A percentile compares a stretch with the other conserved stretches of the same genome.
phyloP scores from a whole-genome alignment of 2,797 vertebrate species.

The Sardinella longiceps region DNA sequence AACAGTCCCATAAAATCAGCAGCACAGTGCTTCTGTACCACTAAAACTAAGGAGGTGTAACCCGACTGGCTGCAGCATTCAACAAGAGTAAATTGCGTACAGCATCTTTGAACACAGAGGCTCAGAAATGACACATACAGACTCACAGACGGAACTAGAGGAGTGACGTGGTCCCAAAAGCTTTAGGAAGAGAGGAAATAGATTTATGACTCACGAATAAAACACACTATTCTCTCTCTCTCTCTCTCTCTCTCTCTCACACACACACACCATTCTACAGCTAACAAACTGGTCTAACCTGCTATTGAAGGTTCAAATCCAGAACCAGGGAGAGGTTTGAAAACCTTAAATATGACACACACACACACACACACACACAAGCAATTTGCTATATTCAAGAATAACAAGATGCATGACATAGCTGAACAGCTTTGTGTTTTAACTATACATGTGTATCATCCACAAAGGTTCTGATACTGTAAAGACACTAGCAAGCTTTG shows the following conservation, averaged over 20 bases:
- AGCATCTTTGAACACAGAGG: neutral
- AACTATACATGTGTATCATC: too few relatives aligned
- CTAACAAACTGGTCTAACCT: conserved; percentile 23
- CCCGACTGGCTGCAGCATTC: neutral
- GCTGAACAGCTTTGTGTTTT: too few relatives aligned
- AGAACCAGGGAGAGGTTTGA: conserved; percentile 8
- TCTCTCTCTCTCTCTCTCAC: neutral
- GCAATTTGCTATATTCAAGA: too few relatives aligned
- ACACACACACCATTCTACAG: neutral
- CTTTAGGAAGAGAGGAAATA: neutral
- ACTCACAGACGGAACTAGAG: neutral
- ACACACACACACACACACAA: neutral
- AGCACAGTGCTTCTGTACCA: neutral
- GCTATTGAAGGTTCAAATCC: neutral
- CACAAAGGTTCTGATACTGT: too few relatives aligned
- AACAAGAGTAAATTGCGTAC: neutral
- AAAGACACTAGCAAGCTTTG: too few relatives aligned
- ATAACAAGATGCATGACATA: too few relatives aligned
- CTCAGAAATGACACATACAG: neutral
- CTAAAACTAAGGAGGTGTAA: neutral
- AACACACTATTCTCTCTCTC: neutral
- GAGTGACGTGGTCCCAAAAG: neutral
- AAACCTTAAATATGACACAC: neutral
- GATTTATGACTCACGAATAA: neutral
- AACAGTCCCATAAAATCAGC: neutral